Evolutionary conservation across 2,797 vertebrate genomes (phyloP).

Genomic region (Anguilla pacifica): DNA sequence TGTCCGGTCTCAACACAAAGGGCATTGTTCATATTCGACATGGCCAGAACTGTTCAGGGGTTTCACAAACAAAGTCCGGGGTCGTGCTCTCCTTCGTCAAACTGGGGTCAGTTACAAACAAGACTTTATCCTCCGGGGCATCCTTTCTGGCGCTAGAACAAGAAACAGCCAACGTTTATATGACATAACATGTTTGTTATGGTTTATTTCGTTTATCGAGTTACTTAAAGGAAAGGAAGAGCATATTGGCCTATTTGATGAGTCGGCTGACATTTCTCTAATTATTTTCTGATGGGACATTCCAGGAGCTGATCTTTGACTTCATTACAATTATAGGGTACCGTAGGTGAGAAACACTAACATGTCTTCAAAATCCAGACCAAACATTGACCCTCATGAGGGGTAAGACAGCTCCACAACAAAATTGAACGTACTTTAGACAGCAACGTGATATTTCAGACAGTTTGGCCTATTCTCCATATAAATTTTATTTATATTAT

Average conservation of each 20-base stretch:
- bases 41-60: conserved; percentile 55
- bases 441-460: background rate
- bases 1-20: conserved; percentile 91
- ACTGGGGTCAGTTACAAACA: conserved; percentile 68
- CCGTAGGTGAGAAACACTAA: conserved; percentile 54
- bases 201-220: conserved; percentile 40
- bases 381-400: conserved; percentile 46
- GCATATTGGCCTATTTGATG: conserved; percentile 43
- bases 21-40: conserved; percentile 90
- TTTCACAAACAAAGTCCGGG: conserved; percentile 56
- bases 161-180: conserved; percentile 59
- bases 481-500: background rate
- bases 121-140: conserved; percentile 71
- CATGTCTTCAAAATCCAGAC: conserved; percentile 47
- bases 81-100: conserved; percentile 62
- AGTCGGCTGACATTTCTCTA: conserved; percentile 52
- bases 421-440: background rate
- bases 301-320: conserved; percentile 49
- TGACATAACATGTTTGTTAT: conserved; percentile 45
- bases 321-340: conserved; percentile 50
- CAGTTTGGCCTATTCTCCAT: background rate
- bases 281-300: conserved; percentile 40
- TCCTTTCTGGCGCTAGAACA: conserved; percentile 68
- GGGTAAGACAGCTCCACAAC: background rate
- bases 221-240: conserved; percentile 37